Base-by-base conservation (phyloP, 1,140 invertebrate species). In the Euwallacea fornicatus region DNA sequence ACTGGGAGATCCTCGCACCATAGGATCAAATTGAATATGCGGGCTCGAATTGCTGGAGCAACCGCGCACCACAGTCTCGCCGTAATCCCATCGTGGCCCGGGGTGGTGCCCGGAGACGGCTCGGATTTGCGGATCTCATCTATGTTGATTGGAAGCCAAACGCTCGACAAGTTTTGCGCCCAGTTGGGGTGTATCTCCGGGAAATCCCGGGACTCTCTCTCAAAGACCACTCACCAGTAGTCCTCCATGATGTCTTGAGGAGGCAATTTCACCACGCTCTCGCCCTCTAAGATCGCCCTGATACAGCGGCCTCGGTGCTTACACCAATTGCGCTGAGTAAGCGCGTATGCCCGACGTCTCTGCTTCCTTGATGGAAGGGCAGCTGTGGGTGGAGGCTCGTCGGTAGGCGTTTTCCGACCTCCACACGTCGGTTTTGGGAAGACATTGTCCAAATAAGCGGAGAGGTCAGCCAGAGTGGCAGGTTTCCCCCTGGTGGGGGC, bases 81-180 rank as follows among this genome's bases (percentile, higher is more conserved):
- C 11, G 44, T 47, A 47, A 47, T n/a, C 16, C 62, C 42, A 21
- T 64, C 62, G 1, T 42, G 62, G 2, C 62, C 62, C 2, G 62
- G 42, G 33, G 62, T 3, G 10, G 62, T 15, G 2, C 10, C 13
- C 7, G 42, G 13, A 7, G 7, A 8, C 7, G 62, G 62, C 21
- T 13, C 13, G 0, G 42, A 7, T 7, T 7, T 50, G 7, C 2
- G 42, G 10, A 50, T 64, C 13, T 64, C 62, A 7, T 64, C 43
- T 13, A 21, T 9, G 7, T 8, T 16, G 13, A 64, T 50, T 7
- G 62, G 62, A 7, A 41, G 7, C 4, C 62, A 64, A 11, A 64
- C 15, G 15, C 2, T 2, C 8, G 55, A n/a, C 15, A 56, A 16
- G 6, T 56, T 16, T 9, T 13, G 0, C 11, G 10, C 8, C n/a